Evolutionary conservation across 37 sponge, comb jelly and placozoan species (phyloP).

Genomic region (Geodia barretti): DNA sequence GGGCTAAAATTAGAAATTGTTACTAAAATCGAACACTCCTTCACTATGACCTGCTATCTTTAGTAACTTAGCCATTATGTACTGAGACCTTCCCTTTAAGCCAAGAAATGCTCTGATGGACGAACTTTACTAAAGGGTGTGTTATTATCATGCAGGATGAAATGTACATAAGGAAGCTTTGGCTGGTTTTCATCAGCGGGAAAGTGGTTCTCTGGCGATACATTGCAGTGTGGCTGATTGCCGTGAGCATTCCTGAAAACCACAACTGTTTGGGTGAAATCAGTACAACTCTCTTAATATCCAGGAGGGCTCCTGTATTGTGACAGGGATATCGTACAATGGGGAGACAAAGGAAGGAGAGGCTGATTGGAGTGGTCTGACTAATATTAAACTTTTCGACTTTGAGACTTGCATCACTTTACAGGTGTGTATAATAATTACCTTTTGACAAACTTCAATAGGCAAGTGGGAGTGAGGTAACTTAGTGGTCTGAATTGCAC

Average conservation of each 20-base stretch:
- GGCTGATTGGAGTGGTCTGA: slow-evolving; percentile 63
- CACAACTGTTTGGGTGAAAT: not conserved
- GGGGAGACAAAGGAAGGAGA: slow-evolving; percentile 45
- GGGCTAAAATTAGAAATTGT: too few relatives aligned
- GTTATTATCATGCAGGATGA: not conserved
- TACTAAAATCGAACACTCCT: not conserved
- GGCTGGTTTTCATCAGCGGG: slow-evolving; percentile 27
- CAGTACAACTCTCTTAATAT: not conserved
- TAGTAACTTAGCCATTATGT: not conserved
- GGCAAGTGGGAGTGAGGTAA: not conserved
- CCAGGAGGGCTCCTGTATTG: slow-evolving; percentile 85
- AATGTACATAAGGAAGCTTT: slow-evolving; percentile 4
- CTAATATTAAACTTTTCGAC: slow-evolving; percentile 55
- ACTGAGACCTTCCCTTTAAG: too few relatives aligned
- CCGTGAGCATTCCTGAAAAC: slow-evolving; percentile 40
- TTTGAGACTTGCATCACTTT: slow-evolving; percentile 58
- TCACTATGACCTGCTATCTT: not conserved
- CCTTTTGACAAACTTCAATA: not conserved
- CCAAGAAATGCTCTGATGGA: not conserved
- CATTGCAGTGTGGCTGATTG: slow-evolving; percentile 68
- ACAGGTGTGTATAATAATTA: slow-evolving; percentile 27
- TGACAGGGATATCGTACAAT: slow-evolving; percentile 82
- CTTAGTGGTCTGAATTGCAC: too few relatives aligned
- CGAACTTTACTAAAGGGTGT: not conserved
- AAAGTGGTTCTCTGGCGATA: slow-evolving; percentile 64